Conservation (phyloP, 1,140 invertebrate species). For the Trichonephila inaurata region DNA sequence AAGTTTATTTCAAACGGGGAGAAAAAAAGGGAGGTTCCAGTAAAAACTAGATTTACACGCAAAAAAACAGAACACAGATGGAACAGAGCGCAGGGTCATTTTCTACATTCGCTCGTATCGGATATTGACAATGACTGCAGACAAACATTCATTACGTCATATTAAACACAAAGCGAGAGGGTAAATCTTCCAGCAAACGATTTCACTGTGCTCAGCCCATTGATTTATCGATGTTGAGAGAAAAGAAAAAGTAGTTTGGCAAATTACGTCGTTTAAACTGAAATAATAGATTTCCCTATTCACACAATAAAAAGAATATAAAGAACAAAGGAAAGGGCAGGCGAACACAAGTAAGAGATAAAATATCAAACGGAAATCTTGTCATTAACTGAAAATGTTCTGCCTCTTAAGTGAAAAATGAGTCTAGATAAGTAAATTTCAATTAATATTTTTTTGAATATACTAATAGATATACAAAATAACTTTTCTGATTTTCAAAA, state of each 20-base stretch:
- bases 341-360: not conserved
- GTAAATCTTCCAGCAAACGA: not conserved
- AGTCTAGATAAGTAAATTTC: not conserved
- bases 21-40: not conserved
- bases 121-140: constrained; percentile 34
- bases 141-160: constrained; percentile 38
- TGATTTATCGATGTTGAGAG: constrained; percentile 9
- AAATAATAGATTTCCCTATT: not conserved
- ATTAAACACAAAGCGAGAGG: not conserved
- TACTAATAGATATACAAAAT: no score
- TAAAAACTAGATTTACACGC: constrained; percentile 40
- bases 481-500: no score
- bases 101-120: not conserved
- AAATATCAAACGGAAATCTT: not conserved
- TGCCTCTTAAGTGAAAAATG: not conserved
- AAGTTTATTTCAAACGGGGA: not conserved
- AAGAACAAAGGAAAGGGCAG: not conserved
- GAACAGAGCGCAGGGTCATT: not conserved
- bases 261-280: constrained; percentile 22
- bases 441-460: not conserved
- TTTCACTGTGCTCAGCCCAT: not conserved
- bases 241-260: not conserved
- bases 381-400: not conserved
- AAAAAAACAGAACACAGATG: not conserved
- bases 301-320: not conserved